Base-by-base conservation (phyloP, 2,888 invertebrate species). In the Noctua janthina region DNA sequence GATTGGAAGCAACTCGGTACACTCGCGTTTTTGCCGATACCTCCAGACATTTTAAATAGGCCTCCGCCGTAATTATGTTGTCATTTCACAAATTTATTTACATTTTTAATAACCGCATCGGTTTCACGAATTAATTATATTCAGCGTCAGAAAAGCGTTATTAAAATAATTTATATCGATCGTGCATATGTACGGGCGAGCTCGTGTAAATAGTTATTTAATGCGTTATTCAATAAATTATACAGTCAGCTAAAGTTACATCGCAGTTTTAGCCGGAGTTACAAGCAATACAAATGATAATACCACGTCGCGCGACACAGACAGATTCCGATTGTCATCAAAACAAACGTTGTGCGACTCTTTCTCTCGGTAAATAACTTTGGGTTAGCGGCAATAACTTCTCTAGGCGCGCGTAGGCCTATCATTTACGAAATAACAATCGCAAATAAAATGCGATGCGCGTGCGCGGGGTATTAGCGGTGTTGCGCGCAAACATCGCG, bases 401-500 rank as follows among this genome's bases (percentile, higher is more conserved):
- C 86, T 93, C 95, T 94, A 95, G 94, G 90, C 89, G 91, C 91
- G 92, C 91, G 90, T 90, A 93, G 92, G 93, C 93, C 94, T 96
- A 96, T 96, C 94, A 95, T 96, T 96, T 96, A 95, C 93, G 90
- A 93, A 95, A 95, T 94, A 95, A 94, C 94, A 95, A 95, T 95
- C 93, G 93, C 92, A 95, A 95, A 96, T 94, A 95, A 96, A 95
- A 93, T 85, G 89, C 91, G 81, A 91, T 82, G 90, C 89, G 88
- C 90, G 91, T 91, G 92, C 89, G 90, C 84, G 69, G 91, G 91
- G 94, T 92, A 95, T 95, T 95, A 95, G 95, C 92, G 91, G 89
- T 87, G 93, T 89, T 91, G 91, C 92, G 93, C 92, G 94, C 95
- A 94, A 95, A 95, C 95, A 94, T 91, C 92, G 93, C 92, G 91